phyloP scores from a whole-genome alignment of 2,888 invertebrate species.

The Tinea pellionella region DNA sequence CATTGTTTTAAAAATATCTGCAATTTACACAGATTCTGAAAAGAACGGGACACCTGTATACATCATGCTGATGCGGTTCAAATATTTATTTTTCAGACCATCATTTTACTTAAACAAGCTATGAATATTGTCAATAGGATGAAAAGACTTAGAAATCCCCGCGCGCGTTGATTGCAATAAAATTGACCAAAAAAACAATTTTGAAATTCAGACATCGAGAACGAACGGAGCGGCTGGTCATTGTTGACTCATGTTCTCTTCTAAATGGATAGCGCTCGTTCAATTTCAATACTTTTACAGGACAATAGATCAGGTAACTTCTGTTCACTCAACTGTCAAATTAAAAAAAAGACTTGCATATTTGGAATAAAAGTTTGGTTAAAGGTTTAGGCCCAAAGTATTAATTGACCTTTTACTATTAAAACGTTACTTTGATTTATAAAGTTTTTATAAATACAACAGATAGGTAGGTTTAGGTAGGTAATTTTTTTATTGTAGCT shows the following conservation, averaged over 20 bases:
- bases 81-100: too few species aligned
- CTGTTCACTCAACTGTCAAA: conserved; percentile 65
- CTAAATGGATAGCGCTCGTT: conserved; percentile 60
- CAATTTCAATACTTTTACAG: conserved; percentile 67
- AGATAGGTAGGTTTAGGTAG: too few species aligned
- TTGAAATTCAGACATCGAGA: conserved; percentile 50
- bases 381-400: background rate
- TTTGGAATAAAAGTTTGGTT: conserved; percentile 17
- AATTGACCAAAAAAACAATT: conserved; percentile 50
- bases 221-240: conserved; percentile 26
- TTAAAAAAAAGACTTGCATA: conserved; percentile 62
- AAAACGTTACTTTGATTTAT: too few species aligned
- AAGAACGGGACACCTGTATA: too few species aligned
- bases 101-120: conserved; percentile 39
- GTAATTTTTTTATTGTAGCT: too few species aligned
- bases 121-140: conserved; percentile 26
- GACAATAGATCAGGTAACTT: conserved; percentile 63
- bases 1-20: too few species aligned
- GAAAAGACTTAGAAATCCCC: conserved; percentile 32
- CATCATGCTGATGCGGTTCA: too few species aligned
- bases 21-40: too few species aligned
- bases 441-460: too few species aligned
- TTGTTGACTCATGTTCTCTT: conserved; percentile 37
- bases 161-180: conserved; percentile 38
- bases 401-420: background rate